Evolutionary conservation across 2,797 vertebrate species (phyloP).

Genomic region (Acridotheres tristis): DNA sequence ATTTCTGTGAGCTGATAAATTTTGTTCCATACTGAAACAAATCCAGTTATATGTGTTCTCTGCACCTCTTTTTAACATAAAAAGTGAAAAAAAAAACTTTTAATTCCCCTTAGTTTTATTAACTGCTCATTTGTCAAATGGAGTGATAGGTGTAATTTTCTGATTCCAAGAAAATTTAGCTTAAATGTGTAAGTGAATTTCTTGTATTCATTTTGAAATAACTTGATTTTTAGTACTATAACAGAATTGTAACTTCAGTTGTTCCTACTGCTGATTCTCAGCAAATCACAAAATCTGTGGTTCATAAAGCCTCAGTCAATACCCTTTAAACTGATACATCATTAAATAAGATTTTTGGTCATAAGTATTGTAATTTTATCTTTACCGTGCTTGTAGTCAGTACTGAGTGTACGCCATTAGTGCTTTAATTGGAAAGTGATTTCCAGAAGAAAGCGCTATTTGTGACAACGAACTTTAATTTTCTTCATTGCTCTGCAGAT

Average conservation of each 20-base stretch:
- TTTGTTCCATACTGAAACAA: neutral
- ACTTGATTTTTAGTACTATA: neutral
- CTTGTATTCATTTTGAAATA: neutral
- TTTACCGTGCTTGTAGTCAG: neutral
- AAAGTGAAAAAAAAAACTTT: neutral
- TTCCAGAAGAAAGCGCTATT: neutral
- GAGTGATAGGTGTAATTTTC: neutral
- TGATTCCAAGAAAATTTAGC: neutral
- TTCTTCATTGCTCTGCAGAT: neutral
- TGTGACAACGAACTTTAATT: neutral
- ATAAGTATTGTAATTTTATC: neutral
- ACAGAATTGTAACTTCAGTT: neutral
- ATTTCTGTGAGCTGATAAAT: neutral
- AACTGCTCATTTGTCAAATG: neutral
- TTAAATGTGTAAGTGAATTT: neutral
- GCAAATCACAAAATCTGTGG: neutral
- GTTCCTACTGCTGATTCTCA: neutral
- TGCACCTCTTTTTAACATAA: neutral
- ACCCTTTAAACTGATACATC: neutral
- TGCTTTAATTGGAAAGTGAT: neutral
- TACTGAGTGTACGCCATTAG: neutral
- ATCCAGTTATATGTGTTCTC: neutral
- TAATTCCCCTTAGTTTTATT: neutral
- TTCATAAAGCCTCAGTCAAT: neutral
- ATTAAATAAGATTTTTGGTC: neutral